A percentile compares a stretch with the other conserved stretches of the same genome.
These are phyloP conservation scores for Vultur gryphus DNA, from an alignment of 2,797 vertebrate genomes.

Conservation along the genomic window DNA sequence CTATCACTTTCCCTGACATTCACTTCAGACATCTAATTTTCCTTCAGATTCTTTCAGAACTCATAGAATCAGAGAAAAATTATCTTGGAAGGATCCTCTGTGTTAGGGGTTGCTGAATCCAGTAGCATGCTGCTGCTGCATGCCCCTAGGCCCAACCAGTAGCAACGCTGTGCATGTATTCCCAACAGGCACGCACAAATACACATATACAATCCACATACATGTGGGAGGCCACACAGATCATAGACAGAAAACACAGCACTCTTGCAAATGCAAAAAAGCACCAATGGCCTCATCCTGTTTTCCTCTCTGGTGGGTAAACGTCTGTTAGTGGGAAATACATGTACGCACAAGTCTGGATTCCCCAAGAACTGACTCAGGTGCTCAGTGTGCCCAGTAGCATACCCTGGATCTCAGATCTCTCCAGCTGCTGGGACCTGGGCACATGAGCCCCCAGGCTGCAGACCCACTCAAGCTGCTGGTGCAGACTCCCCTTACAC, in stretches of 20 bases:
- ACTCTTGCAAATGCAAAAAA: not conserved
- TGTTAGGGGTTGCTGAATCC: not conserved
- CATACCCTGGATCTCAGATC: not conserved
- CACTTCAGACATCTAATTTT: not conserved
- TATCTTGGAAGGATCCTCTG: not conserved
- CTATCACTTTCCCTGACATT: not conserved
- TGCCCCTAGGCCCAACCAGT: not conserved
- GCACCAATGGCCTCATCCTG: not conserved
- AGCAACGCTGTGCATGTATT: not conserved
- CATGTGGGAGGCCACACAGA: not conserved
- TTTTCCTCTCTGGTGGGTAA: not conserved
- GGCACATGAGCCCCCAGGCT: no score
- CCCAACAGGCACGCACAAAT: not conserved
- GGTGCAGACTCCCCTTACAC: not conserved
- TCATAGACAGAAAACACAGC: not conserved
- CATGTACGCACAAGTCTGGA: not conserved
- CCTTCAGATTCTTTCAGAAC: not conserved
- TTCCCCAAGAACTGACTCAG: not conserved
- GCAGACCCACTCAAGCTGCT: not conserved
- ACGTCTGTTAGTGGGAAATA: not conserved
- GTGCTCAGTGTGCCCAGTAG: not conserved
- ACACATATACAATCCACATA: no score
- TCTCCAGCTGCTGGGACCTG: not conserved
- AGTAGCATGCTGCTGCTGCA: not conserved
- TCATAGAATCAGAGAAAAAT: not conserved